Evolutionary conservation across 1,140 invertebrate species (phyloP).

Genomic region (Zelostemma sp.): DNA sequence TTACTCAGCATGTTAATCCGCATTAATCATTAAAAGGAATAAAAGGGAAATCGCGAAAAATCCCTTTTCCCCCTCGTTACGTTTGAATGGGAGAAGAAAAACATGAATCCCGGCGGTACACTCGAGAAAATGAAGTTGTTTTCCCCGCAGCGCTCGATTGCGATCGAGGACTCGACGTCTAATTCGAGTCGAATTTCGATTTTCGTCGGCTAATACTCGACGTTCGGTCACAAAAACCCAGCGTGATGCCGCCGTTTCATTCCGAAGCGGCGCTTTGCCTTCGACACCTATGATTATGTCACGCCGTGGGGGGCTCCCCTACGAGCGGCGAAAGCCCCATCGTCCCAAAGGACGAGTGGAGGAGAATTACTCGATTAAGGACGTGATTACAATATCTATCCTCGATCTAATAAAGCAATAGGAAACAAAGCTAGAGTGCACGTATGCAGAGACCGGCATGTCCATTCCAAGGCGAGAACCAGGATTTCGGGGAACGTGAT

Average conservation of each 20-base stretch:
- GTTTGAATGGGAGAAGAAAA: background rate
- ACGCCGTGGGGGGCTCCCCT: conserved; percentile 23
- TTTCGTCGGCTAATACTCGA: conserved; percentile 29
- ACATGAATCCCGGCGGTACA: background rate
- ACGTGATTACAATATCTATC: conserved; percentile 65
- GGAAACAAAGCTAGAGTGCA: conserved; percentile 47
- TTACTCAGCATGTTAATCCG: background rate
- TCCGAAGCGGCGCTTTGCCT: conserved; percentile 14
- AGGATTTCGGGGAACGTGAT: conserved; percentile 54
- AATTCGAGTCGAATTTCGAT: conserved; percentile 24
- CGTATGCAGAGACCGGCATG: conserved; percentile 39
- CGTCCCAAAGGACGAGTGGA: conserved; percentile 42
- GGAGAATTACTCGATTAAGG: conserved; percentile 61
- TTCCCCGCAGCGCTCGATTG: conserved; percentile 33
- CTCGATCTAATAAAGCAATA: conserved; percentile 56
- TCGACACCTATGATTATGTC: conserved; percentile 16
- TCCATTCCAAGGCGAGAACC: conserved; percentile 39
- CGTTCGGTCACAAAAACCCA: conserved; percentile 48
- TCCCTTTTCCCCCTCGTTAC: too few relatives aligned
- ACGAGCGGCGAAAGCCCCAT: conserved; percentile 25
- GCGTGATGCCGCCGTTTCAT: conserved; percentile 34
- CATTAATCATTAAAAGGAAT: background rate
- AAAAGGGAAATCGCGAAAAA: too few relatives aligned
- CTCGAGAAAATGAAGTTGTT: conserved; percentile 7
- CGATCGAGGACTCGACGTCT: conserved; percentile 1